A percentile compares a stretch with the other conserved stretches of the same genome.
These are phyloP conservation scores for Drosophila fuyamai DNA, from an alignment of 1,140 invertebrate genomes.

Conservation along the genomic window DNA sequence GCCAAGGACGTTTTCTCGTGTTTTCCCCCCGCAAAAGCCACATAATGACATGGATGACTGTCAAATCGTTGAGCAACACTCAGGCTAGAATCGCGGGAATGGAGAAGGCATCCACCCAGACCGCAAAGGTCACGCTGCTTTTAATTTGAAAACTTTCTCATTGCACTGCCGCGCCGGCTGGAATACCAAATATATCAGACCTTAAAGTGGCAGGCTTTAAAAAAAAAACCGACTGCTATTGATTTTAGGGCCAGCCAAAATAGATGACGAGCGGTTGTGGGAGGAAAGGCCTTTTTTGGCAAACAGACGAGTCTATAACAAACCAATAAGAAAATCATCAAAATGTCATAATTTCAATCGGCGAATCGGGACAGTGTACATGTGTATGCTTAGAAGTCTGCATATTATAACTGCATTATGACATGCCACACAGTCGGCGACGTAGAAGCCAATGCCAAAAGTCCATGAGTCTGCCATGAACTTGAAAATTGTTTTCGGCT, in stretches of 20 bases:
- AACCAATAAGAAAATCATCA: slow-evolving; percentile 83
- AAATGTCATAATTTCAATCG: slow-evolving; percentile 84
- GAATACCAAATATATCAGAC: slow-evolving; percentile 18
- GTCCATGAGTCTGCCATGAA: slow-evolving; percentile 54
- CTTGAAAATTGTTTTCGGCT: slow-evolving; percentile 59
- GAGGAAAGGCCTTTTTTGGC: slow-evolving; percentile 5
- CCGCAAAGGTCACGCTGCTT: slow-evolving; percentile 52
- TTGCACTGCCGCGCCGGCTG: background rate
- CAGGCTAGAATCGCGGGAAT: background rate
- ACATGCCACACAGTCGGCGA: slow-evolving; percentile 64
- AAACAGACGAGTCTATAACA: slow-evolving; percentile 62
- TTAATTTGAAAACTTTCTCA: slow-evolving; percentile 57
- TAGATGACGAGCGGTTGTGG: slow-evolving; percentile 16
- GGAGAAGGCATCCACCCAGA: slow-evolving; percentile 3
- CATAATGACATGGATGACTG: slow-evolving; percentile 50
- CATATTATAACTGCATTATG: slow-evolving; percentile 82
- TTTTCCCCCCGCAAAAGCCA: slow-evolving; percentile 5
- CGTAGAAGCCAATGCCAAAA: slow-evolving; percentile 47
- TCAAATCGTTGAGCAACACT: slow-evolving; percentile 26
- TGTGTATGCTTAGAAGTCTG: slow-evolving; percentile 30
- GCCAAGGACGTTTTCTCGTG: slow-evolving; percentile 28
- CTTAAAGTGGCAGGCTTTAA: slow-evolving; percentile 38
- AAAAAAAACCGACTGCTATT: slow-evolving; percentile 11
- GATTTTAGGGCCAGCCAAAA: slow-evolving; percentile 38
- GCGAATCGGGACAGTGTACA: slow-evolving; percentile 30